These are phyloP conservation scores for Agrypnus murinus DNA, from an alignment of 2,888 invertebrate genomes.

Conservation along the genomic window DNA sequence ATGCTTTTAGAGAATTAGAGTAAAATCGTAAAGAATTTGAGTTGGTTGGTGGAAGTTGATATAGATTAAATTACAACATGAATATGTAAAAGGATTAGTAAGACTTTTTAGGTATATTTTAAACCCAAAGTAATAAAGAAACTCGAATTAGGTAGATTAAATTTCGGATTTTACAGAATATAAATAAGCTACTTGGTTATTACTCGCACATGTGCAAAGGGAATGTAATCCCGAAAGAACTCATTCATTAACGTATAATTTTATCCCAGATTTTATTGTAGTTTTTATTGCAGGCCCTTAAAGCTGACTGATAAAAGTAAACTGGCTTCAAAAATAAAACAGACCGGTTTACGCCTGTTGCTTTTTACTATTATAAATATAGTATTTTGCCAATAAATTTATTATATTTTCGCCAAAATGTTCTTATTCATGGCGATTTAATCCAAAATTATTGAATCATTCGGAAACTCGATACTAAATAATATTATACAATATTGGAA, in stretches of 20 bases:
- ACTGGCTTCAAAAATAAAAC: background rate
- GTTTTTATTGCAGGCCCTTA: background rate
- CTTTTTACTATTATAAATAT: background rate
- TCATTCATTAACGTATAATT: constrained; percentile 21
- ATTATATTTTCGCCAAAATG: too few relatives aligned
- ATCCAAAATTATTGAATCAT: too few relatives aligned
- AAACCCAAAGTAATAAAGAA: constrained; percentile 24
- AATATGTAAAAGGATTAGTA: constrained; percentile 35
- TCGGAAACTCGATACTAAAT: too few relatives aligned
- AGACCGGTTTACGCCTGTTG: background rate
- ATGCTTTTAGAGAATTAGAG: too few relatives aligned
- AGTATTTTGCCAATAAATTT: background rate
- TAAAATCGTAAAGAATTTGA: too few relatives aligned
- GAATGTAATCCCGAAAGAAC: constrained; percentile 11
- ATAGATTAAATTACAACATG: constrained; percentile 25
- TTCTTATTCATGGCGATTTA: too few relatives aligned
- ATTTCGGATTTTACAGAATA: constrained; percentile 25
- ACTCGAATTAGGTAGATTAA: constrained; percentile 29
- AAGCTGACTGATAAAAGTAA: background rate
- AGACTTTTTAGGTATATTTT: constrained; percentile 19
- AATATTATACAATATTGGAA: too few relatives aligned
- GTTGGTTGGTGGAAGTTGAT: background rate
- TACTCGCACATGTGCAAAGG: constrained; percentile 5
- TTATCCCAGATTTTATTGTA: constrained; percentile 1
- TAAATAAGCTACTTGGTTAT: constrained; percentile 17